Conservation (phyloP, 2,113 vertebrate genomes). For the Anas platyrhynchos region DNA sequence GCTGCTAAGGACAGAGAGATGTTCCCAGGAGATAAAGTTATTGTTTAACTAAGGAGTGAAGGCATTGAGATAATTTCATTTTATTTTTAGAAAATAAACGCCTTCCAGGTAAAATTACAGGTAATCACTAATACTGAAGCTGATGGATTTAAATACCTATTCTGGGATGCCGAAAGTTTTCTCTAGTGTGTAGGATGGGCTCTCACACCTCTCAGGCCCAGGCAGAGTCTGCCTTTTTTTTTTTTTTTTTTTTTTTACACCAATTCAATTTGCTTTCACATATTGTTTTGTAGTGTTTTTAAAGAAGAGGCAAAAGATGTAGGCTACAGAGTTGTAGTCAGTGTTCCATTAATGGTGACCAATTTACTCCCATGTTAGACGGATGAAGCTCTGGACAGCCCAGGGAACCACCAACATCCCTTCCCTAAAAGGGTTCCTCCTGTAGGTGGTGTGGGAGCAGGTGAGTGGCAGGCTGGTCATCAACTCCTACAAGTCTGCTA, state of each 20-base stretch:
- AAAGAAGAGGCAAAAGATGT: not conserved
- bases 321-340: not conserved
- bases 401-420: fast-evolving
- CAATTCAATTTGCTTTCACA: fast-evolving
- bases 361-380: not conserved
- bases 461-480: not conserved
- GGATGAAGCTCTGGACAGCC: not conserved
- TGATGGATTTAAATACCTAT: not conserved
- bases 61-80: constrained; percentile 9
- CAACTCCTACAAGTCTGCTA: not conserved
- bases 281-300: not conserved
- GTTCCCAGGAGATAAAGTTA: constrained; percentile 53
- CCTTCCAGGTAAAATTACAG: not conserved
- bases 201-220: not conserved
- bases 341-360: not conserved
- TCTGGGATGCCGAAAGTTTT: not conserved
- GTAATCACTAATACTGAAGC: not conserved
- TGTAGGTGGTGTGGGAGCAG: not conserved
- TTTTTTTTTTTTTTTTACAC: not conserved
- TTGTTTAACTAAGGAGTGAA: constrained; percentile 36
- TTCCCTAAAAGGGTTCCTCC: not conserved
- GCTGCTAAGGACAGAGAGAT: constrained; percentile 1
- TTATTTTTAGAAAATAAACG: constrained; percentile 42
- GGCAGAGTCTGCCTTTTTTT: not conserved
- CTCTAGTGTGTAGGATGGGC: not conserved